phyloP scores from a whole-genome alignment of 1,140 invertebrate genomes.

The Drosophila bocqueti region DNA sequence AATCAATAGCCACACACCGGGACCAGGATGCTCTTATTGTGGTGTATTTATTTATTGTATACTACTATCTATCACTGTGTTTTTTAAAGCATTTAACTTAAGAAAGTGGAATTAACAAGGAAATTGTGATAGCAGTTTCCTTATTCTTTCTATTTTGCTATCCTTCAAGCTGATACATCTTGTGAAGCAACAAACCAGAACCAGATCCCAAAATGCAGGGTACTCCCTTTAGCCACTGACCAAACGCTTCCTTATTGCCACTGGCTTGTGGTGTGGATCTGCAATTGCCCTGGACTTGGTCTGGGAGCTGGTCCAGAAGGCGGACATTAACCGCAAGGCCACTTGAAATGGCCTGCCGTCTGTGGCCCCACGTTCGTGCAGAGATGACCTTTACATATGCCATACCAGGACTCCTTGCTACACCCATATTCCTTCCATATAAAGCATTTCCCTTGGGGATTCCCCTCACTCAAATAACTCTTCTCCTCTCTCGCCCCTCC shows the following conservation, averaged over 20 bases:
- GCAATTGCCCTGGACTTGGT: neutral
- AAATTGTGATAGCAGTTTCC: neutral
- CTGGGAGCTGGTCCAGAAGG: neutral
- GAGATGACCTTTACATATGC: neutral
- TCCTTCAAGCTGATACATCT: neutral
- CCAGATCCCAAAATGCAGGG: neutral
- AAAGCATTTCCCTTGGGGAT: neutral
- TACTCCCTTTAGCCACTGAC: neutral
- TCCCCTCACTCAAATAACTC: neutral
- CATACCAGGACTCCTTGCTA: neutral
- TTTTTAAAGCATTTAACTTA: neutral
- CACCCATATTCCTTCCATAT: neutral
- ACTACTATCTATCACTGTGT: neutral
- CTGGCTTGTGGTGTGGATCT: neutral
- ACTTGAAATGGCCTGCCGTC: neutral
- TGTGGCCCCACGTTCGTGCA: neutral
- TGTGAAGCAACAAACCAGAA: too few species aligned
- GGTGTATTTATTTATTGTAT: neutral
- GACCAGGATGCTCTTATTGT: neutral
- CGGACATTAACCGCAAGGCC: conserved; percentile 9
- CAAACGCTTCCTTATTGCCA: neutral
- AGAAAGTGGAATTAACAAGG: neutral
- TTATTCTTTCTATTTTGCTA: neutral
- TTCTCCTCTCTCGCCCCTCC: neutral
- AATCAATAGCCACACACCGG: neutral